Base-by-base conservation (phyloP, 2,888 invertebrate species). In the Hermaeophaga mercurialis region DNA sequence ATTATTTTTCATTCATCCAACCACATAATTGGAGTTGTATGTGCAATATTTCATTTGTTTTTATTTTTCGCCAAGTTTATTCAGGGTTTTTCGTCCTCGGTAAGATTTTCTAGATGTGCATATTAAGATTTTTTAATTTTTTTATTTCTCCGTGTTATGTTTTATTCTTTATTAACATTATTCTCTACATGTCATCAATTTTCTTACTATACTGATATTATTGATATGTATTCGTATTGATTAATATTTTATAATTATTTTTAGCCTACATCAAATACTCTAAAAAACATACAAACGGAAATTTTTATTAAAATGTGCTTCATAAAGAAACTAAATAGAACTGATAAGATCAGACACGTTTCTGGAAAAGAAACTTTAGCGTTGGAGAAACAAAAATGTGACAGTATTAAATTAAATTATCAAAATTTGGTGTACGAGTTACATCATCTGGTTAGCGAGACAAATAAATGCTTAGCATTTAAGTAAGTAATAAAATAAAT, bases 391-490 rank as follows among this genome's bases (percentile, higher is more conserved):
- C 88, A 90, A 69, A 87, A 89, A 65, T 94, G 96, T 0, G 96
- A 97, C 72, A 90, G 90, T 50, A 90, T 91, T 66, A 91, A 96
- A 73, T 79, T 97, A 46, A 90, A 93, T 67, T 81, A 96, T 50
- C 96, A 97, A 78, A 97, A 97, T 79, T 82, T 97, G 46, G 80
- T 96, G 3, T 97, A 97, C 75, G 97, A 97, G 82, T 89, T 92
- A 6, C 90, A 93, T 73, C 95, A 97, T 80, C 81, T 97, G 14
- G 90, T 94, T 66, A 93, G 94, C 67, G 96, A 97, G 82, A 94
- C 94, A n/a, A 87, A 90, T 14, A 94, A 94, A 71, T 96, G 96
- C 73, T 83, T 94, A 57, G 93, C 96, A 73, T 96, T 96, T 74
- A 96, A 94, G 87, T 88, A 77, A 74, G 82, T 66, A 24, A 12